These are phyloP conservation scores for Hirtodrosophila trivittata DNA, from an alignment of 2,888 invertebrate species.

Conservation along the genomic window DNA sequence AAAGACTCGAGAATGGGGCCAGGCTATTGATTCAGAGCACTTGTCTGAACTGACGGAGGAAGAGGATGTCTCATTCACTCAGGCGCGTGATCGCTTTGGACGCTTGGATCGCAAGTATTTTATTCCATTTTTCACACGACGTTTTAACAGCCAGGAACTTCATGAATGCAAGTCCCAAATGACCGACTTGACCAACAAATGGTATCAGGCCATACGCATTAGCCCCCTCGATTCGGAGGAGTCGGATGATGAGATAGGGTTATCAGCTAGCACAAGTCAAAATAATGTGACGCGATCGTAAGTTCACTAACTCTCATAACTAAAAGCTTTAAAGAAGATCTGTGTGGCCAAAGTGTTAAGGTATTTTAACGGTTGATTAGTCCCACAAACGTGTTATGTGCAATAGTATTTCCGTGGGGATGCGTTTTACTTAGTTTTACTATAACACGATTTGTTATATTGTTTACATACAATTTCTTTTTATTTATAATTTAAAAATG, in stretches of 20 bases:
- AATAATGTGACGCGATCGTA: slow-evolving; percentile 67
- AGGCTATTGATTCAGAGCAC: slow-evolving; percentile 96
- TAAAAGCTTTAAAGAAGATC: slow-evolving; percentile 8
- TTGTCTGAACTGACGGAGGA: slow-evolving; percentile 96
- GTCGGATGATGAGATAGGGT: slow-evolving; percentile 85
- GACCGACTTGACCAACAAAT: slow-evolving; percentile 97
- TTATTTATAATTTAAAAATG: too few relatives aligned
- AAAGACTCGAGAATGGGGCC: slow-evolving; percentile 99
- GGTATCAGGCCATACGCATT: slow-evolving; percentile 97
- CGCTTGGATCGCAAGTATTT: slow-evolving; percentile 96
- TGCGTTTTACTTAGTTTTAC: neutral
- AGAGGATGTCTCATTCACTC: slow-evolving; percentile 92
- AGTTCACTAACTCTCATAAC: neutral
- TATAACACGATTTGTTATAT: too few relatives aligned
- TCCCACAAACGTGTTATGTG: too few relatives aligned
- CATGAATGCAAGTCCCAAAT: slow-evolving; percentile 98
- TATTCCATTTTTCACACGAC: slow-evolving; percentile 97
- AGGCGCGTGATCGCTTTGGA: slow-evolving; percentile 93
- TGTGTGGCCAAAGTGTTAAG: slow-evolving; percentile 31
- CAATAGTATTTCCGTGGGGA: neutral
- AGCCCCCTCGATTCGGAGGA: slow-evolving; percentile 94
- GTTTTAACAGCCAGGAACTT: slow-evolving; percentile 97
- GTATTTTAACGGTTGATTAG: neutral
- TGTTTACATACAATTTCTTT: too few relatives aligned
- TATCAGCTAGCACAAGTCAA: slow-evolving; percentile 80